A percentile compares a stretch with the other conserved stretches of the same genome.
phyloP scores from a whole-genome alignment of 2,113 vertebrate genomes.

The Charadrius vociferus region DNA sequence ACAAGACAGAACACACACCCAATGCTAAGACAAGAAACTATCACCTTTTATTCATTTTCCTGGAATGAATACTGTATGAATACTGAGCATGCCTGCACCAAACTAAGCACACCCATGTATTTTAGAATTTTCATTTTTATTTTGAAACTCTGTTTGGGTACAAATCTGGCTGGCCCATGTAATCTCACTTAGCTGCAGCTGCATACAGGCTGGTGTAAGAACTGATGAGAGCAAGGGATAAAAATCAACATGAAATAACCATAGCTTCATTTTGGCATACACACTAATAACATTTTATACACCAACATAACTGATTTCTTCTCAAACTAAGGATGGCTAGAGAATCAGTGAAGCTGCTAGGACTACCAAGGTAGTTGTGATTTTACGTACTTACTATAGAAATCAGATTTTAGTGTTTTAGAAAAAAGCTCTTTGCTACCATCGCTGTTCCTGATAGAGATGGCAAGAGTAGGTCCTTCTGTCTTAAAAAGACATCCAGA shows the following conservation, averaged over 20 bases:
- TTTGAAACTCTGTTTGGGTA: neutral
- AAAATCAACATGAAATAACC: neutral
- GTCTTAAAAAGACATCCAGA: slow-evolving; percentile 63
- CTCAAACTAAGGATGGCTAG: neutral
- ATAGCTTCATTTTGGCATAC: neutral
- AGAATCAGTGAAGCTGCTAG: neutral
- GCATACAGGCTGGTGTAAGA: neutral
- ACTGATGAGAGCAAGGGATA: neutral
- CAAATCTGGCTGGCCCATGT: neutral
- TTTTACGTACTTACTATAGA: slow-evolving; percentile 55
- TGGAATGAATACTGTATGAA: neutral
- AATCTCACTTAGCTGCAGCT: neutral
- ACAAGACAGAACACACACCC: neutral
- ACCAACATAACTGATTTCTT: neutral
- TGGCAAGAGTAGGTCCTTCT: slow-evolving; percentile 1
- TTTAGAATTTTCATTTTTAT: neutral
- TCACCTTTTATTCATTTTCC: neutral
- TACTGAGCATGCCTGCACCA: neutral
- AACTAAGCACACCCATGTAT: neutral
- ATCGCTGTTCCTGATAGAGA: slow-evolving; percentile 39
- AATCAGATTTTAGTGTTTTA: neutral
- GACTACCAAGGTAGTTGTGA: neutral
- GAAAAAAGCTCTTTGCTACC: slow-evolving; percentile 3
- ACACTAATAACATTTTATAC: neutral
- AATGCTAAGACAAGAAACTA: neutral